phyloP scores from a whole-genome alignment of 1,140 invertebrate species.

The Drosophila malerkotliana region DNA sequence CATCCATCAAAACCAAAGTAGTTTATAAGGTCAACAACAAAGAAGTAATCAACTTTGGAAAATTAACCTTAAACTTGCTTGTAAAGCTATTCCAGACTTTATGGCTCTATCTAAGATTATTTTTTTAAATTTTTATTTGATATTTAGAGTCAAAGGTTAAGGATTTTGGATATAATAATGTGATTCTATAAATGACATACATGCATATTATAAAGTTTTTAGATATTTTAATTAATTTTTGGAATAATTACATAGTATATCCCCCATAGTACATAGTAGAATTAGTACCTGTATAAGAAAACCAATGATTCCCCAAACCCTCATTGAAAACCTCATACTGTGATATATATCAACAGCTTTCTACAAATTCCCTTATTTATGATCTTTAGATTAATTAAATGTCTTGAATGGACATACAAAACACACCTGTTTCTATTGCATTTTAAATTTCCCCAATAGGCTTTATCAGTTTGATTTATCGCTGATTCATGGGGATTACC shows the following conservation, averaged over 20 bases:
- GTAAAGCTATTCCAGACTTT: background rate
- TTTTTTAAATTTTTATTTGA: too few relatives aligned
- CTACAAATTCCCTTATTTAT: background rate
- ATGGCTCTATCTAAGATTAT: background rate
- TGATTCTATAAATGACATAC: too few relatives aligned
- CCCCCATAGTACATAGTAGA: too few relatives aligned
- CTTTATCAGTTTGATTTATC: slow-evolving; percentile 6
- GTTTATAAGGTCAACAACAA: background rate
- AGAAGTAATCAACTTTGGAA: background rate
- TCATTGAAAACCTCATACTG: too few relatives aligned
- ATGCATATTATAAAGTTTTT: too few relatives aligned
- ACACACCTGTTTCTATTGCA: background rate
- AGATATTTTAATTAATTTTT: too few relatives aligned
- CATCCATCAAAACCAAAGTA: slow-evolving; percentile 3
- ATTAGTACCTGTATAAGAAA: too few relatives aligned
- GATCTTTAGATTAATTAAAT: background rate
- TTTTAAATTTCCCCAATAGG: background rate
- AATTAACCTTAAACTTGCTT: background rate
- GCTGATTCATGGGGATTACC: background rate
- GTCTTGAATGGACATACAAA: background rate
- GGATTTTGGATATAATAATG: too few relatives aligned
- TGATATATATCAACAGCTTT: background rate
- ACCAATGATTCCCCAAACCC: too few relatives aligned
- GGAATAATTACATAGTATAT: too few relatives aligned
- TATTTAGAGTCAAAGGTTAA: too few relatives aligned